A percentile compares a stretch with the other conserved stretches of the same genome.
phyloP scores from a whole-genome alignment of 2,797 vertebrate genomes.

The Leptatherina wallacei region DNA sequence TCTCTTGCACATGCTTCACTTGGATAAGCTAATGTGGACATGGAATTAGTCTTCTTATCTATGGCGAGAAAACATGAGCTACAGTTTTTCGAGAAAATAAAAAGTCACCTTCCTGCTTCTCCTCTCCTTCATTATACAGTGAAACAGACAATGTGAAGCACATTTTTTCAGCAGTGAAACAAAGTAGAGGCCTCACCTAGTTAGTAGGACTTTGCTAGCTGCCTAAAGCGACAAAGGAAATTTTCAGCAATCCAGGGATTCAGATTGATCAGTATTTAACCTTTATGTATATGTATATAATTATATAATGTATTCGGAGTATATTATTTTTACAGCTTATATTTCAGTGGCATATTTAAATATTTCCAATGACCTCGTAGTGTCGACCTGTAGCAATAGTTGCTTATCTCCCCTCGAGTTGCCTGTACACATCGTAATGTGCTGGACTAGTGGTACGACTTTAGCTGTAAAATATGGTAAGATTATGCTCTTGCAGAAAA shows the following conservation, averaged over 20 bases:
- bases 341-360: conserved; percentile 80
- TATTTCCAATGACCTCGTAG: conserved; percentile 78
- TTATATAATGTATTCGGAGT: conserved; percentile 81
- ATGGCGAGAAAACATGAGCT: conserved; percentile 14
- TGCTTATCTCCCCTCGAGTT: conserved; percentile 68
- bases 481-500: conserved; percentile 58
- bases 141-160: conserved; percentile 73
- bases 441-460: conserved; percentile 75
- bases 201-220: conserved; percentile 61
- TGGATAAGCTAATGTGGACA: background rate
- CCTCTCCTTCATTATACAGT: conserved; percentile 53
- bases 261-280: conserved; percentile 86
- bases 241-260: conserved; percentile 83
- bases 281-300: conserved; percentile 79
- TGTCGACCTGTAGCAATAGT: conserved; percentile 75
- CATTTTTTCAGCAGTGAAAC: conserved; percentile 44
- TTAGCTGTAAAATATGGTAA: conserved; percentile 71
- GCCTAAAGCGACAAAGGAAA: conserved; percentile 65
- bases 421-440: conserved; percentile 74
- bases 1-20: background rate
- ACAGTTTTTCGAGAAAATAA: background rate
- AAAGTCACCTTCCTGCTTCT: conserved; percentile 50
- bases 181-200: conserved; percentile 29
- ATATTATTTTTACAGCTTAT: conserved; percentile 80
- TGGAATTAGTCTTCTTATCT: conserved; percentile 3